These are phyloP conservation scores for Euphydryas editha DNA, from an alignment of 2,888 invertebrate genomes.

Conservation along the genomic window DNA sequence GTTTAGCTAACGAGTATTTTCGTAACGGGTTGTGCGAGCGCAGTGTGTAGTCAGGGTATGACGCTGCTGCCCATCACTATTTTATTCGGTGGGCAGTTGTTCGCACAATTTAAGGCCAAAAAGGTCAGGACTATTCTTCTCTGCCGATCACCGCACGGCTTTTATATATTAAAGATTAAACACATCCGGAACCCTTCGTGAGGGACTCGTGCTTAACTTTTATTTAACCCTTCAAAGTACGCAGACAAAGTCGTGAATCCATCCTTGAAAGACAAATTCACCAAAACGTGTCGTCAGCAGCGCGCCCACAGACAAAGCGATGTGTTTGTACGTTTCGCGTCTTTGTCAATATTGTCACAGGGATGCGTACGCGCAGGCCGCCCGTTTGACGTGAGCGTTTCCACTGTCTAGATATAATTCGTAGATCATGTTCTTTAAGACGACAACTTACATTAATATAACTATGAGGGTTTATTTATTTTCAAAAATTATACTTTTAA, in stretches of 20 bases:
- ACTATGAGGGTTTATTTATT: too few relatives aligned
- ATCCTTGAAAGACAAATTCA: not conserved
- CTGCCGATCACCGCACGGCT: too few relatives aligned
- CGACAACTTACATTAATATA: not conserved
- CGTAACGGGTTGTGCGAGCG: too few relatives aligned
- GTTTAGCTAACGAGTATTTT: too few relatives aligned
- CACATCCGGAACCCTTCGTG: too few relatives aligned
- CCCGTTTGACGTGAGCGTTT: slow-evolving; percentile 28
- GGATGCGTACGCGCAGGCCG: slow-evolving; percentile 43
- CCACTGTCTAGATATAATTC: slow-evolving; percentile 23
- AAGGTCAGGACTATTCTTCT: too few relatives aligned
- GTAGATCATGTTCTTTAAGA: not conserved
- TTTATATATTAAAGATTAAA: too few relatives aligned
- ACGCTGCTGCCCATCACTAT: too few relatives aligned
- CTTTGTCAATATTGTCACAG: slow-evolving; percentile 66
- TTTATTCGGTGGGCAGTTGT: too few relatives aligned
- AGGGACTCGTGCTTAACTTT: not conserved
- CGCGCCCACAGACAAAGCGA: slow-evolving; percentile 22
- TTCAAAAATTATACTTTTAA: too few relatives aligned
- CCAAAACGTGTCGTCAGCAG: slow-evolving; percentile 18
- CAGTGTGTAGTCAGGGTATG: too few relatives aligned
- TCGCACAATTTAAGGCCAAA: too few relatives aligned
- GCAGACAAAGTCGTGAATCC: not conserved
- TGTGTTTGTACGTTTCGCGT: slow-evolving; percentile 50
- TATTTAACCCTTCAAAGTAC: not conserved